Evolutionary conservation across 2,113 vertebrate genomes (phyloP).

Genomic region (Tenebrosternarchus preto): DNA sequence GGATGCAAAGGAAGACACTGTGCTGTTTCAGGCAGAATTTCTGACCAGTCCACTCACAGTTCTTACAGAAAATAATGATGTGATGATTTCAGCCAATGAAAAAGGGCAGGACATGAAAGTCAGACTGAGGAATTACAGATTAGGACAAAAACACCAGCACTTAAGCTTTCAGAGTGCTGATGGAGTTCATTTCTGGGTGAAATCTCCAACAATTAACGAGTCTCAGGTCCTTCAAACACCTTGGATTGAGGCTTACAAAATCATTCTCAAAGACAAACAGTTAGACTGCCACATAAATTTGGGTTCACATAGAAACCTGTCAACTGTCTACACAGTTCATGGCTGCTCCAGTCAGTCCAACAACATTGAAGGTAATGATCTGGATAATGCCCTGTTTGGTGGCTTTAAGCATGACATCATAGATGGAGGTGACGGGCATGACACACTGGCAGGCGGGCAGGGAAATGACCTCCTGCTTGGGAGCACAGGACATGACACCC

Average conservation of each 20-base stretch:
- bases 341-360: constrained; percentile 57
- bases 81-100: constrained; percentile 13
- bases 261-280: constrained; percentile 43
- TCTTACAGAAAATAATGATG: not conserved
- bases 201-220: not conserved
- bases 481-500: constrained; percentile 57
- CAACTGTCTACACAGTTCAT: constrained; percentile 56
- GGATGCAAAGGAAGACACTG: constrained; percentile 51
- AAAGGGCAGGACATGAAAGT: constrained; percentile 29
- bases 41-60: constrained; percentile 32
- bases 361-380: constrained; percentile 51
- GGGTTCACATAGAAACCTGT: constrained; percentile 51
- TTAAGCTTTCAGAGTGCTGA: constrained; percentile 58
- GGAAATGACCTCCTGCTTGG: constrained; percentile 60
- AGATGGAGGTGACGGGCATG: constrained; percentile 60
- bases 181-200: constrained; percentile 54
- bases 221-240: not conserved
- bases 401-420: constrained; percentile 52
- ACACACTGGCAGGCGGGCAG: constrained; percentile 57
- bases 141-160: constrained; percentile 44
- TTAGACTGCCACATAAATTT: constrained; percentile 57
- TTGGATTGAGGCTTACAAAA: constrained; percentile 57
- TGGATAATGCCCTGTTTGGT: constrained; percentile 55
- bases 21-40: constrained; percentile 59
- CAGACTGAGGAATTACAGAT: constrained; percentile 24